Evolutionary conservation across 2,888 invertebrate species (phyloP), one percentile per base, ranked within the genome.

Genomic region (Heliconius ethilla): DNA sequence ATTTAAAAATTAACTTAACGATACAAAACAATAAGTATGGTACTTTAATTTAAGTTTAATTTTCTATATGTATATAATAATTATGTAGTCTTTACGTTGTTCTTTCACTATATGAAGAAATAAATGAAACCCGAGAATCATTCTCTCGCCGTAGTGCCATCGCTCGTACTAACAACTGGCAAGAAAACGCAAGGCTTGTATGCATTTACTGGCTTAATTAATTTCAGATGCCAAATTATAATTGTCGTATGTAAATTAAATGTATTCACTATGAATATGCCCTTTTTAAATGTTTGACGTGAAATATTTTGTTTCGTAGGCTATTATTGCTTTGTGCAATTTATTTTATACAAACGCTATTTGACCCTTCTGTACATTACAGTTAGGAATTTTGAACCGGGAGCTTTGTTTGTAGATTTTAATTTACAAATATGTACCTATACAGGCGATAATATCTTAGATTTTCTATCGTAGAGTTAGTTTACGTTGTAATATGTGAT

Each of bases 391-490:
- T 83, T 81, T 82, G 83, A 87, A 86, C 88, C 88, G 85, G 85
- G 83, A 90, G 88, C 86, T 88, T 89, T 89, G 7, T 89, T 84
- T 90, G 89, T 92, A 92, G 90, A 87, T 81, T 85, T 91, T 90
- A 85, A 87, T 91, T 91, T 90, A 90, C 88, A 89, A 89, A 88
- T 86, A 89, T 91, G 87, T 91, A 51, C 18, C 18, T 51, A 92
- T 89, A 91, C 91, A 90, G 89, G 89, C 92, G 89, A 89, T 91
- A 88, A 88, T 91, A 90, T 91, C 89, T 89, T 94, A 94, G 94
- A 94, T 94, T 94, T 94, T 94, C 92, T 94, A 94, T 92, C 86
- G 88, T 93, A 93, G 91, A 89, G 90, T 86, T 92, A 90, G 88
- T 83, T 92, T 89, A 91, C 84, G 90, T 89, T 92, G 90, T 93